phyloP scores from a whole-genome alignment of 1,140 invertebrate genomes.

The Ostrea edulis region DNA sequence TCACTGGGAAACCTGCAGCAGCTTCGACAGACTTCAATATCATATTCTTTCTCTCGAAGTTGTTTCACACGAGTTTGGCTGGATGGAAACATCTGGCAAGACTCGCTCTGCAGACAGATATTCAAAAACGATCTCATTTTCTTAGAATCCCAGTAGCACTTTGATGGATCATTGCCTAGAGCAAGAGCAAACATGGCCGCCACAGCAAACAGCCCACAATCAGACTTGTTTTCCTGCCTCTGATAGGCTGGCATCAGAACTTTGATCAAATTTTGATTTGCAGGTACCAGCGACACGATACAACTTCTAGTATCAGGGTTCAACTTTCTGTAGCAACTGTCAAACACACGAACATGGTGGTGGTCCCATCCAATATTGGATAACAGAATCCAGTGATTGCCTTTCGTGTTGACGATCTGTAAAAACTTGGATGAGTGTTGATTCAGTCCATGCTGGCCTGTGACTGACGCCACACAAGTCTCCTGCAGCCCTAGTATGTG shows the following conservation, averaged over 20 bases:
- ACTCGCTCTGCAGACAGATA: not conserved
- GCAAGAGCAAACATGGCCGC: slow-evolving; percentile 54
- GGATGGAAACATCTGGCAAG: not conserved
- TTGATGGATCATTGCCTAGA: slow-evolving; percentile 49
- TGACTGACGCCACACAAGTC: slow-evolving; percentile 29
- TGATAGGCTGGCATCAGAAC: slow-evolving; percentile 49
- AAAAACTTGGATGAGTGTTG: slow-evolving; percentile 39
- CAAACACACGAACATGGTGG: slow-evolving; percentile 45
- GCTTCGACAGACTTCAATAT: not conserved
- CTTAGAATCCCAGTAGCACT: slow-evolving; percentile 33
- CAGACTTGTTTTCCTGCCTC: slow-evolving; percentile 45
- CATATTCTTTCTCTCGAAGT: slow-evolving; percentile 27
- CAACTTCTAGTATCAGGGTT: not conserved
- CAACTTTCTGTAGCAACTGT: slow-evolving; percentile 49
- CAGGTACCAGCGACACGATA: slow-evolving; percentile 16
- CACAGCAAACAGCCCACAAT: slow-evolving; percentile 56
- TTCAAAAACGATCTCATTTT: slow-evolving; percentile 45
- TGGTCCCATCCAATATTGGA: slow-evolving; percentile 47
- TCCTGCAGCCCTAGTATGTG: slow-evolving; percentile 50
- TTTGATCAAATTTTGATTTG: not conserved
- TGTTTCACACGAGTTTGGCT: not conserved
- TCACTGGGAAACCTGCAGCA: slow-evolving; percentile 6
- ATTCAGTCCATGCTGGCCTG: slow-evolving; percentile 24
- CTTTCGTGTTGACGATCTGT: slow-evolving; percentile 47
- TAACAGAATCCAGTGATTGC: slow-evolving; percentile 52